Conservation (phyloP, 2,888 invertebrate genomes). For the Pomacea canaliculata region DNA sequence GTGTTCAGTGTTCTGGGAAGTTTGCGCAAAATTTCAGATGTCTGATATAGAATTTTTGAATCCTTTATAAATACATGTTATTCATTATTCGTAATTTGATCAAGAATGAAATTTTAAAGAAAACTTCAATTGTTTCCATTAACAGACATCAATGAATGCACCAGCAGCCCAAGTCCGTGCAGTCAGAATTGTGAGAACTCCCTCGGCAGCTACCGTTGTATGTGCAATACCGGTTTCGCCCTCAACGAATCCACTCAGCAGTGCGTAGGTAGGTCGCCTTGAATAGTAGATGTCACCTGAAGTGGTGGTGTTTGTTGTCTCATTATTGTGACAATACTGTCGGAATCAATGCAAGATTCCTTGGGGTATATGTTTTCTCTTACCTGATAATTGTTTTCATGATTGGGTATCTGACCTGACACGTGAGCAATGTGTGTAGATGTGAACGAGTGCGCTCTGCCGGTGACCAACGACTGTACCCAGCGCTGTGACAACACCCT, state of each 20-base stretch:
- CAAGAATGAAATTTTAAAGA: neutral
- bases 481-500: conserved; percentile 4
- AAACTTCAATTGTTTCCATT: neutral
- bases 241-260: neutral
- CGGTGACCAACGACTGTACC: neutral
- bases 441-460: neutral
- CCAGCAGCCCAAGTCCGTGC: neutral
- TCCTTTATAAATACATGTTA: too few species aligned
- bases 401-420: too few species aligned
- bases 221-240: neutral
- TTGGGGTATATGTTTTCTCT: too few species aligned
- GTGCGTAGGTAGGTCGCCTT: neutral
- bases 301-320: too few species aligned
- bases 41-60: too few species aligned
- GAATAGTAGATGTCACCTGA: too few species aligned
- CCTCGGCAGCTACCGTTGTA: conserved; percentile 6
- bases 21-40: too few species aligned
- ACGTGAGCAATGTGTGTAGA: neutral
- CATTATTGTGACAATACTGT: too few species aligned
- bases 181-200: conserved; percentile 7
- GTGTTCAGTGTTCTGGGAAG: too few species aligned
- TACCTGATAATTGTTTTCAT: too few species aligned
- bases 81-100: too few species aligned
- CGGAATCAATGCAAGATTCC: too few species aligned
- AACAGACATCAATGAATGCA: conserved; percentile 3